Conservation (phyloP, 2,113 vertebrate genomes). For the Oncorhynchus nerka region DNA sequence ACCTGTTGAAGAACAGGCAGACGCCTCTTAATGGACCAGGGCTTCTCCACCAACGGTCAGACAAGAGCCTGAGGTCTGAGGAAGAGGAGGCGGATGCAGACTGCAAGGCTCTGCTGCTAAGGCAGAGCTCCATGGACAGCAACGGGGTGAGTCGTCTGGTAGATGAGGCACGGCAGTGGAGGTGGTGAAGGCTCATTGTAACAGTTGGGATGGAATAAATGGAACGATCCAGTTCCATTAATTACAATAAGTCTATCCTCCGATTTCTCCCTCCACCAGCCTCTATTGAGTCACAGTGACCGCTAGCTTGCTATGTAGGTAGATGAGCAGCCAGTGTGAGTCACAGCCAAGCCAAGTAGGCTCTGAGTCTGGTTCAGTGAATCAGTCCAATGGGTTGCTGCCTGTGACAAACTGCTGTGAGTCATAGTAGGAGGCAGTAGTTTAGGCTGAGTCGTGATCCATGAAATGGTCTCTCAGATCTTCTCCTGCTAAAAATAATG, state of each 20-base stretch:
- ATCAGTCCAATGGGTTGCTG: slow-evolving; percentile 22
- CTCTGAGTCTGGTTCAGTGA: slow-evolving; percentile 1
- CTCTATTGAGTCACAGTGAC: no score
- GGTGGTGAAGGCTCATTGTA: no score
- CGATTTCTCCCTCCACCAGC: no score
- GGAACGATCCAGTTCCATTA: no score
- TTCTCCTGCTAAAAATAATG: no score
- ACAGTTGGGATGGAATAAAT: no score
- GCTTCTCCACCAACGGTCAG: slow-evolving; percentile 76
- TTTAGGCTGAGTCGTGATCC: no score
- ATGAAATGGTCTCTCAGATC: no score
- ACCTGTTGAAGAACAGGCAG: slow-evolving; percentile 92
- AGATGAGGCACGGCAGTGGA: slow-evolving; percentile 34
- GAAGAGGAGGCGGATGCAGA: slow-evolving; percentile 72
- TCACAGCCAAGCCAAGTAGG: not conserved
- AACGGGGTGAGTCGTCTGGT: slow-evolving; percentile 82
- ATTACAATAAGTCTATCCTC: no score
- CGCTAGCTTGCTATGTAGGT: slow-evolving; percentile 30
- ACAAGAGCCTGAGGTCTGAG: slow-evolving; percentile 74
- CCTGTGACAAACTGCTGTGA: slow-evolving; percentile 21
- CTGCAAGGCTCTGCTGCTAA: slow-evolving; percentile 72
- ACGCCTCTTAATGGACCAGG: slow-evolving; percentile 72
- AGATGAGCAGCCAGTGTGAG: no score
- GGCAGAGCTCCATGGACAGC: slow-evolving; percentile 77
- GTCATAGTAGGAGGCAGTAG: slow-evolving; percentile 12